A percentile compares a stretch with the other conserved stretches of the same genome.
Evolutionary conservation across 2,888 invertebrate species (phyloP).

Genomic region (Tiliacea citrago): DNA sequence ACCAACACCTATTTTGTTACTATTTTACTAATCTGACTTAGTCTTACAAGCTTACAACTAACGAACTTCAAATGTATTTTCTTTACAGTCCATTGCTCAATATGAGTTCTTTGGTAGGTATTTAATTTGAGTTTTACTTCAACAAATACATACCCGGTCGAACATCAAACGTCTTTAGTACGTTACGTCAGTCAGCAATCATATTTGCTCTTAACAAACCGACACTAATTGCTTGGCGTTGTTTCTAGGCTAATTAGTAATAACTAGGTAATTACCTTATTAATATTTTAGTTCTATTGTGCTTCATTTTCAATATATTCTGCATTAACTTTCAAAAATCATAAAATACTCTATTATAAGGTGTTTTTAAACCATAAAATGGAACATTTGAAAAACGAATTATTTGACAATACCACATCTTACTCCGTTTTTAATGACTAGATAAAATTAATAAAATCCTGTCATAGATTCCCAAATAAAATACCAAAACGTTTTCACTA

Average conservation of each 20-base stretch:
- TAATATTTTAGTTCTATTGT: slow-evolving; percentile 45
- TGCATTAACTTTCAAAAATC: no score
- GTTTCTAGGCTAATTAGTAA: slow-evolving; percentile 70
- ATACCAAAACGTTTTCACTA: slow-evolving; percentile 40
- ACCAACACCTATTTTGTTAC: no score
- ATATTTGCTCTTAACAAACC: slow-evolving; percentile 75
- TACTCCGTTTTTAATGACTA: neutral
- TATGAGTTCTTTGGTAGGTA: slow-evolving; percentile 13
- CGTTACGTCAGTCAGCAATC: slow-evolving; percentile 51
- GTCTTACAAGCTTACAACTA: neutral
- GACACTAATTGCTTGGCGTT: slow-evolving; percentile 74
- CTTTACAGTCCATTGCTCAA: slow-evolving; percentile 13
- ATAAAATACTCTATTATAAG: no score
- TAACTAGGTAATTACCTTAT: slow-evolving; percentile 60
- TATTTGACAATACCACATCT: neutral
- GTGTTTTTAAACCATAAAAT: no score
- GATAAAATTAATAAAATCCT: neutral
- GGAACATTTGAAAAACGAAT: no score
- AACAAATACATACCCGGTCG: slow-evolving; percentile 29
- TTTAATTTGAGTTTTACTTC: slow-evolving; percentile 24
- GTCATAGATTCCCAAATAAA: slow-evolving; percentile 11
- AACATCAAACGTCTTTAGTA: slow-evolving; percentile 68
- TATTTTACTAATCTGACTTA: neutral
- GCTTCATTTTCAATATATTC: slow-evolving; percentile 2
- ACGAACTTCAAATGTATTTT: neutral